Evolutionary conservation across 2,888 invertebrate species (phyloP), one percentile per base, ranked within the genome.

Genomic region (Tiliacea aurago): DNA sequence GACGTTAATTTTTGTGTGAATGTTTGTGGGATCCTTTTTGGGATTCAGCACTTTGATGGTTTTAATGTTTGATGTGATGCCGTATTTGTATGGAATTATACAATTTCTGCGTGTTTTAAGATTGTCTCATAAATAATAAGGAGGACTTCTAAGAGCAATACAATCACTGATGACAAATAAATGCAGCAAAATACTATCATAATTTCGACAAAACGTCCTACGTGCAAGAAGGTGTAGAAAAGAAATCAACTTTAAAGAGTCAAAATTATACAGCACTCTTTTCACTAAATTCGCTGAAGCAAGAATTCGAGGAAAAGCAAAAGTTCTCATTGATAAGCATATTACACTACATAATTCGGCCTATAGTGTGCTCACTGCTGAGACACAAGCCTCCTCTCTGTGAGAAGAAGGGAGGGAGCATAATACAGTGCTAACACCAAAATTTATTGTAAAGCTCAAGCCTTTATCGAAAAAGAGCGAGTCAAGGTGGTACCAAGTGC

Each of bases 1-100:
- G 78, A 71, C 81, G 73, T 83, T 73, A 65, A 74, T 75, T 76
- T 77, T 77, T 23, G 81, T 81, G 76, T 72, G 73, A 76, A 76
- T 71, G 15, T n/a, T 59, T 79, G 68, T 64, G 55, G 28, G 45
- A 59, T 56, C 33, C 9, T 65, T 65, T 69, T 68, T 75, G 4
- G 56, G 15, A 15, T 64, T 70, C 11, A 37, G 20, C 5, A 0
- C 11, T 61, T 51, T 53, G 1, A 20, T 77, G 6, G 15, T 62
- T 59, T 41, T 0, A 49, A 51, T 80, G 15, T 49, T 15, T 28
- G 6, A 20, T 49, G 18, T 37, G 47, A 6, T 28, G 7, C 2
- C 6, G 0, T 0, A 18, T n/a, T 49, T 7, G 7, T 15, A 15
- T 23, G 23, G 3, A 23, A 43, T 7, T 4, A 28, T 2, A 10